These are phyloP conservation scores for Drosophila hydei DNA, from an alignment of 1,140 invertebrate genomes.

Conservation along the genomic window DNA sequence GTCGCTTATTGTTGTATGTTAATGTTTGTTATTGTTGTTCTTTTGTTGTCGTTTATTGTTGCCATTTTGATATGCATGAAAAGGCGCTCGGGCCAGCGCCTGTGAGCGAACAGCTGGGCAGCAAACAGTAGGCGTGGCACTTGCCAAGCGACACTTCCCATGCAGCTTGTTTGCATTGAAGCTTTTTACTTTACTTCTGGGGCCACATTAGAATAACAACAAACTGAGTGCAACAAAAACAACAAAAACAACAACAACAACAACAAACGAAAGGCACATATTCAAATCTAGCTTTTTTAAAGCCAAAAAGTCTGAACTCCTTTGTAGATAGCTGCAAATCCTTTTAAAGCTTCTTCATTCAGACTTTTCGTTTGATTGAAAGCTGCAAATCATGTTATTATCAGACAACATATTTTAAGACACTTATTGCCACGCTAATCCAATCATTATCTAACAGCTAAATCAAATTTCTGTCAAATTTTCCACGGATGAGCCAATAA, in stretches of 20 bases:
- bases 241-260: not conserved
- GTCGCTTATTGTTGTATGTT: conserved; percentile 75
- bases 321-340: not conserved
- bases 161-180: conserved; percentile 42
- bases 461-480: conserved; percentile 52
- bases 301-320: not conserved
- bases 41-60: conserved; percentile 80
- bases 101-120: conserved; percentile 23
- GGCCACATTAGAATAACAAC: conserved; percentile 37
- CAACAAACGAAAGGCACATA: not conserved
- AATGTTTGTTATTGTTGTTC: conserved; percentile 80
- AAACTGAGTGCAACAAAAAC: conserved; percentile 12
- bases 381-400: conserved; percentile 14
- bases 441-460: conserved; percentile 41
- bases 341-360: not conserved
- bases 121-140: conserved; percentile 50
- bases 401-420: conserved; percentile 23
- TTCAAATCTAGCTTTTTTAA: conserved; percentile 5
- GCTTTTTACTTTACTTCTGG: conserved; percentile 31
- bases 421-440: conserved; percentile 29
- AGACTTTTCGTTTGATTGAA: not conserved
- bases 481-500: conserved; percentile 30
- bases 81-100: conserved; percentile 26
- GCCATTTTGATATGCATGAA: conserved; percentile 81
- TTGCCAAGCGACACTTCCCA: conserved; percentile 55